Percentiles rank a stretch among this genome's conserved stretches.
phyloP scores from a whole-genome alignment of 2,888 invertebrate genomes.

The Cylindroiulus punctatus region DNA sequence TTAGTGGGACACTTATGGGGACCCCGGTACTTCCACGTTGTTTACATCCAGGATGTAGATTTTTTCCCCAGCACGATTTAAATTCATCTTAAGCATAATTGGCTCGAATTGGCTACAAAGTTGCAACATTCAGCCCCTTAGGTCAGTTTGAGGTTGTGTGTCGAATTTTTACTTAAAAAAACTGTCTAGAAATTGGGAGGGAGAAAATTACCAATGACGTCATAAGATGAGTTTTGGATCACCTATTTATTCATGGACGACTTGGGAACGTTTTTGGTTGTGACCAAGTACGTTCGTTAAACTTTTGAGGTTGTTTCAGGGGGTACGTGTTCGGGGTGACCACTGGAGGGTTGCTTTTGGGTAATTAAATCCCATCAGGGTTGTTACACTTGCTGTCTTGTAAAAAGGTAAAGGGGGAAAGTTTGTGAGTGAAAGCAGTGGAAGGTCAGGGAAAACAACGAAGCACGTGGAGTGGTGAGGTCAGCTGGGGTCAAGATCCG shows the following conservation, averaged over 20 bases:
- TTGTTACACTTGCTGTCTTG: slow-evolving; percentile 33
- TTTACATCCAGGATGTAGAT: too few species aligned
- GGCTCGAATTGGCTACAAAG: too few species aligned
- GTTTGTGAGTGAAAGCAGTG: not conserved
- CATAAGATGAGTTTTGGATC: not conserved
- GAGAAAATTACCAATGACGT: not conserved
- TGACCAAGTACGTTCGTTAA: slow-evolving; percentile 11
- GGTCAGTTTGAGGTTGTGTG: too few species aligned
- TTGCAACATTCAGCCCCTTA: too few species aligned
- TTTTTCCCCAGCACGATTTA: too few species aligned
- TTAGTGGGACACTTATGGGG: too few species aligned
- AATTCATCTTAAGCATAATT: too few species aligned
- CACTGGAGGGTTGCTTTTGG: not conserved
- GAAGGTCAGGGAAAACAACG: slow-evolving; percentile 17
- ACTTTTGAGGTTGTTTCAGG: not conserved
- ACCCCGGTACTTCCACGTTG: too few species aligned
- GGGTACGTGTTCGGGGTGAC: slow-evolving; percentile 14
- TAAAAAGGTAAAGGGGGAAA: not conserved
- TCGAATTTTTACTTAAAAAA: not conserved
- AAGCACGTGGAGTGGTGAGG: not conserved
- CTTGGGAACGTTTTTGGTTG: not conserved
- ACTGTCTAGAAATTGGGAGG: not conserved
- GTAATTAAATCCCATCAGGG: slow-evolving; percentile 14
- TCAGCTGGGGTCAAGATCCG: not conserved
- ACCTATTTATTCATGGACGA: not conserved